These are phyloP conservation scores for Clamator glandarius DNA, from an alignment of 2,797 vertebrate genomes.

Conservation along the genomic window DNA sequence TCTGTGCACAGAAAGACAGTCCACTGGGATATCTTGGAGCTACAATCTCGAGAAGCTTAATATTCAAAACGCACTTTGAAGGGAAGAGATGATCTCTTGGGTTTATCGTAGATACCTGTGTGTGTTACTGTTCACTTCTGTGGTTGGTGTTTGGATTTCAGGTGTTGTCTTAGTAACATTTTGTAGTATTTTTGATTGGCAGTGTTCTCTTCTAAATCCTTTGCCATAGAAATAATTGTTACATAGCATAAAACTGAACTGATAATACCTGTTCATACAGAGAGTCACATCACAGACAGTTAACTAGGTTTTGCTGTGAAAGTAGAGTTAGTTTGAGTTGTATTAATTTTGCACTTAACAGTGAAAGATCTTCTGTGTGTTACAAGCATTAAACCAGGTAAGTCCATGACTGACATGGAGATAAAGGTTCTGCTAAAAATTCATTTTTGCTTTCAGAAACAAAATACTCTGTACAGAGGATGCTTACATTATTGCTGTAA, in stretches of 20 bases:
- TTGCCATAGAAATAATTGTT: neutral
- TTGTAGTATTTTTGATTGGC: neutral
- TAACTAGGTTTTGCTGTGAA: neutral
- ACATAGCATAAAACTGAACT: neutral
- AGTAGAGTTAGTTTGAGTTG: neutral
- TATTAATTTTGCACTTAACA: neutral
- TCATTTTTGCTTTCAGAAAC: neutral
- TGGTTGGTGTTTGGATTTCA: neutral
- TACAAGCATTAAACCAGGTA: neutral
- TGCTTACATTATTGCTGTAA: neutral
- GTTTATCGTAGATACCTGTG: neutral
- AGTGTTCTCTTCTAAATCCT: neutral
- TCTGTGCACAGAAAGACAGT: neutral
- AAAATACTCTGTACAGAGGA: neutral
- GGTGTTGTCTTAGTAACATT: neutral
- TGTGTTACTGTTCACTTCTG: neutral
- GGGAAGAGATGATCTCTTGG: neutral
- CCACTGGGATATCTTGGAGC: neutral
- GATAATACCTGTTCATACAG: neutral
- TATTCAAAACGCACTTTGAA: neutral
- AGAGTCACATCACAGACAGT: neutral
- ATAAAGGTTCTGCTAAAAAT: neutral
- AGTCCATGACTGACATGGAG: rapidly evolving
- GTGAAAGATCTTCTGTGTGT: neutral
- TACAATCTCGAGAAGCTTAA: neutral